Conservation (phyloP, 2,797 vertebrate species). For the Crypturellus tataupa region DNA sequence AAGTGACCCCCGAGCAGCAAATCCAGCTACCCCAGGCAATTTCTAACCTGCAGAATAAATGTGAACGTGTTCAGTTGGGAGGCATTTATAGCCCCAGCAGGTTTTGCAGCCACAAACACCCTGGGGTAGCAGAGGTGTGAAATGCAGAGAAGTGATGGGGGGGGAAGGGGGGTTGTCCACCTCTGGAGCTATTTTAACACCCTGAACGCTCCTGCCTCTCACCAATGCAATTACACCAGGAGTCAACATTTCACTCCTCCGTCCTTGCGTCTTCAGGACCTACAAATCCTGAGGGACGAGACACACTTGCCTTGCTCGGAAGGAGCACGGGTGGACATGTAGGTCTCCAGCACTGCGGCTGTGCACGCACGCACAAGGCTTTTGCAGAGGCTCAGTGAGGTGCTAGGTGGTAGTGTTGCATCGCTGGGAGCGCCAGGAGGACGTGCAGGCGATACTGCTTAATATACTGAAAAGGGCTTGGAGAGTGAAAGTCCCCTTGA, state of each 20-base stretch:
- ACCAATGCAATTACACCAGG: fast-evolving
- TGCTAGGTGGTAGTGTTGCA: constrained; percentile 41
- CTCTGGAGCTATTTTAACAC: background rate
- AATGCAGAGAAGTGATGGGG: background rate
- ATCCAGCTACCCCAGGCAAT: background rate
- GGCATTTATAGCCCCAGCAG: fast-evolving
- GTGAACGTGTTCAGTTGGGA: background rate
- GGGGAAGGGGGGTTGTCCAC: fast-evolving
- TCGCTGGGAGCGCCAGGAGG: background rate
- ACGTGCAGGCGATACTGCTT: background rate
- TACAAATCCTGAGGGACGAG: background rate
- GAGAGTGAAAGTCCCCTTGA: background rate
- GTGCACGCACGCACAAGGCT: background rate
- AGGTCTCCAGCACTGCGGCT: background rate
- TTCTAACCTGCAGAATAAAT: background rate
- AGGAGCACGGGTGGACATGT: fast-evolving
- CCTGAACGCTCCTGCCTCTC: background rate
- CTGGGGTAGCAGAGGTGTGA: background rate
- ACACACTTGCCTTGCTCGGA: background rate
- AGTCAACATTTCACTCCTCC: fast-evolving
- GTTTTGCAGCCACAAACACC: background rate
- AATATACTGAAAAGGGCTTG: background rate
- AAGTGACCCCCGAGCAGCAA: background rate
- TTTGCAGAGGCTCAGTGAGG: background rate
- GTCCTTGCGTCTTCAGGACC: fast-evolving